These are phyloP conservation scores for Trematocara nigrifrons DNA, from an alignment of 2,113 vertebrate genomes.

Conservation along the genomic window DNA sequence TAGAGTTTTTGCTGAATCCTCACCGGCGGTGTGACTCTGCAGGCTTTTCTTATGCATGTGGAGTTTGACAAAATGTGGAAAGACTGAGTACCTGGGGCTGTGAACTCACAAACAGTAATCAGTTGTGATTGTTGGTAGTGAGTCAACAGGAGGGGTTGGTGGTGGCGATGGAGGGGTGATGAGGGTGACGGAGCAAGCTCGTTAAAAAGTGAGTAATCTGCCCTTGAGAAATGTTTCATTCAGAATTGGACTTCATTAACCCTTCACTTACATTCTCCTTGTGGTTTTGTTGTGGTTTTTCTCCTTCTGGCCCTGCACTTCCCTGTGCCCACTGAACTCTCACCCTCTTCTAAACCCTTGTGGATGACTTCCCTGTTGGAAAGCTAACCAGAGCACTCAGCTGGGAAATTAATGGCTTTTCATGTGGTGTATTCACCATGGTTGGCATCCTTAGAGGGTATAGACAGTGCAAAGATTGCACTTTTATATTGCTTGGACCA, in stretches of 20 bases:
- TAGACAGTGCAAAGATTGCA: neutral
- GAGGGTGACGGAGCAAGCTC: neutral
- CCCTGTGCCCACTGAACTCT: neutral
- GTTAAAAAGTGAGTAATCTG: conserved; percentile 32
- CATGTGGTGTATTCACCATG: neutral
- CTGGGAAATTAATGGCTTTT: conserved; percentile 35
- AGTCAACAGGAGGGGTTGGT: conserved; percentile 10
- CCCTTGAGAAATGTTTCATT: neutral
- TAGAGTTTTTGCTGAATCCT: neutral
- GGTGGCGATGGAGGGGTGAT: neutral
- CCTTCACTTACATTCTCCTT: neutral
- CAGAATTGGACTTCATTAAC: conserved; percentile 16
- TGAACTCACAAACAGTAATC: conserved; percentile 18
- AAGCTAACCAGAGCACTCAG: conserved; percentile 29
- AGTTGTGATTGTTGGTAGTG: conserved; percentile 8
- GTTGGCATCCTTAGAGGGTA: neutral
- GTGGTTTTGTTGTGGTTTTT: neutral
- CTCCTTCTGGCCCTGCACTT: neutral
- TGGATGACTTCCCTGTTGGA: conserved; percentile 27
- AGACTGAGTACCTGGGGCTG: conserved; percentile 7
- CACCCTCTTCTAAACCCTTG: neutral
- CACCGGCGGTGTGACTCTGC: neutral
- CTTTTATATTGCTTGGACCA: neutral
- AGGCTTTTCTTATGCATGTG: neutral
- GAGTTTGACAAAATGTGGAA: conserved; percentile 26